Percentiles rank a stretch among this genome's conserved stretches.
Evolutionary conservation across 1,140 invertebrate species (phyloP).

Genomic region (Meloidogyne exigua): DNA sequence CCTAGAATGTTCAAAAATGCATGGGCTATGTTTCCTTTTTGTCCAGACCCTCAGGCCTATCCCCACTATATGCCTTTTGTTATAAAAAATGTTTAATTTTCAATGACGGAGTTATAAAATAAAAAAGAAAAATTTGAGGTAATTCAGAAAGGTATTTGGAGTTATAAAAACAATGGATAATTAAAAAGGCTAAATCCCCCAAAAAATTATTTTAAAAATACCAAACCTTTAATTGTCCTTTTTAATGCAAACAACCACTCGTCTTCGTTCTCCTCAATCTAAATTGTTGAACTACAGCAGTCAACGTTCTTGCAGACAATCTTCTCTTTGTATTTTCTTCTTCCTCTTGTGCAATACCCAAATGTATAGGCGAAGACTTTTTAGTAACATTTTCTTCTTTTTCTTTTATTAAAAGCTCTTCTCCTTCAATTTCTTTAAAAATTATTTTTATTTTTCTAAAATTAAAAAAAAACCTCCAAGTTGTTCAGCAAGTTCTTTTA

Average conservation of each 20-base stretch:
- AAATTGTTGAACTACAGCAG: conserved; percentile 20
- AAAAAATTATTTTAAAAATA: not conserved
- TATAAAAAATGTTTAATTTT: not conserved
- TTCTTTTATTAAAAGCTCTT: not conserved
- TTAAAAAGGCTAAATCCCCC: too few relatives aligned
- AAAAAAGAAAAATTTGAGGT: too few relatives aligned
- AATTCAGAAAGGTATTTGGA: too few relatives aligned
- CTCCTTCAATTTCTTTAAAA: conserved; percentile 6
- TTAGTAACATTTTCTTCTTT: not conserved
- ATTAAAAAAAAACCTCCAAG: conserved; percentile 12
- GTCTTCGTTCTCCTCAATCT: conserved; percentile 14
- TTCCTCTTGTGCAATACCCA: conserved; percentile 6
- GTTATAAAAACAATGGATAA: too few relatives aligned
- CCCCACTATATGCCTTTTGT: too few relatives aligned
- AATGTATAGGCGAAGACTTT: not conserved
- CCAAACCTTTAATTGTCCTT: not conserved
- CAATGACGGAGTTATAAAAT: too few relatives aligned
- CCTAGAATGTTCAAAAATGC: too few relatives aligned
- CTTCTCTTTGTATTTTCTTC: not conserved
- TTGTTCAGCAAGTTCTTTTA: conserved; percentile 40
- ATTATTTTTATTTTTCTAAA: not conserved
- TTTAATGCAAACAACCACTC: conserved; percentile 14
- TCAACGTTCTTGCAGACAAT: conserved; percentile 10
- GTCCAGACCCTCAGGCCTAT: too few relatives aligned
- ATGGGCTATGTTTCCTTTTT: too few relatives aligned